These are phyloP conservation scores for Oncorhynchus clarkii DNA, from an alignment of 2,113 vertebrate species.

Conservation along the genomic window DNA sequence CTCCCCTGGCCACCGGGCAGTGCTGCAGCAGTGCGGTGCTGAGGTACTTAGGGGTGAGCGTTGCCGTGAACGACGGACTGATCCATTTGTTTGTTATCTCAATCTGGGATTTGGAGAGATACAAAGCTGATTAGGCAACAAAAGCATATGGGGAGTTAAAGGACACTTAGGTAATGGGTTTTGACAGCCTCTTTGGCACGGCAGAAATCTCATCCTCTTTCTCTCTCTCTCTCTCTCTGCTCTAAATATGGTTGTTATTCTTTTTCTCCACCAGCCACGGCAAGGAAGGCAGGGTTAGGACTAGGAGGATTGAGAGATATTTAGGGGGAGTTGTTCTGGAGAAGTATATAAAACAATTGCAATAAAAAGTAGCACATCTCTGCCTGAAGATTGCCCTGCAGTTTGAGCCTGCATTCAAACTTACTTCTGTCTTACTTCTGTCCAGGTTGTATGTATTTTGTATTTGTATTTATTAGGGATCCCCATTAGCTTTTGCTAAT, in stretches of 20 bases:
- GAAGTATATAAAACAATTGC: not conserved
- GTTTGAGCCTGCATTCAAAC: not conserved
- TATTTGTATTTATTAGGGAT: no score
- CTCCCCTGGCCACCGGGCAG: constrained; percentile 46
- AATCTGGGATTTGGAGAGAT: constrained; percentile 1
- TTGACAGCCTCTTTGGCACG: constrained; percentile 60
- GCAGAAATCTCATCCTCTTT: constrained; percentile 55
- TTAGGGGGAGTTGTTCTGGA: not conserved
- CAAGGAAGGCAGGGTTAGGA: constrained; percentile 57
- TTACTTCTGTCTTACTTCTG: not conserved
- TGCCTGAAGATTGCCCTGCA: not conserved
- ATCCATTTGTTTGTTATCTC: constrained; percentile 4
- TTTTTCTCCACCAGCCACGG: constrained; percentile 34
- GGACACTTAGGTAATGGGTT: constrained; percentile 83
- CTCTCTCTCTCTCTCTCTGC: constrained; percentile 50
- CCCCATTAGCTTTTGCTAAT: no score
- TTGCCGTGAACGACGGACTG: not conserved
- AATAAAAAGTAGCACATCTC: not conserved
- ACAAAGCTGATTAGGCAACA: constrained; percentile 1
- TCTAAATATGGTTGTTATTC: constrained; percentile 63
- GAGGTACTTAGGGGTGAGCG: not conserved
- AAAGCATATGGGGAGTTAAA: constrained; percentile 60
- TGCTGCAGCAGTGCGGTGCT: not conserved
- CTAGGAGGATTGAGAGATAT: constrained; percentile 10
- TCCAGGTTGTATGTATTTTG: no score